Percentiles rank a stretch among this genome's conserved stretches.
phyloP scores from a whole-genome alignment of 2,113 vertebrate genomes.

The Synodontis membranacea region DNA sequence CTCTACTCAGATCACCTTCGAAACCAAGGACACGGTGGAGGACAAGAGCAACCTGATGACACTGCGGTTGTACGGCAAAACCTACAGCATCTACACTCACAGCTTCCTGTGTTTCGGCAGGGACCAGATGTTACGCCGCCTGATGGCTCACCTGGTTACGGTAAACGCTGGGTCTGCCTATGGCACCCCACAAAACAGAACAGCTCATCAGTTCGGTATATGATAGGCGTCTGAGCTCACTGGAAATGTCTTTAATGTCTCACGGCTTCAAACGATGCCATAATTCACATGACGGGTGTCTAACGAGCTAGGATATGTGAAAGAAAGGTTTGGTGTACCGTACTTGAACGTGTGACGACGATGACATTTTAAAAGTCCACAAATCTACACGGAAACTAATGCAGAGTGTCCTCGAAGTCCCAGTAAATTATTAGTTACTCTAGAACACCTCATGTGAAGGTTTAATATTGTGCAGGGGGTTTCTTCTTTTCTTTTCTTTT shows the following conservation, averaged over 20 bases:
- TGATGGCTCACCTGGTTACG: slow-evolving; percentile 80
- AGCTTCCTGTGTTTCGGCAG: slow-evolving; percentile 93
- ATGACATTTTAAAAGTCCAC: not conserved
- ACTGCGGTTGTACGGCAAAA: slow-evolving; percentile 81
- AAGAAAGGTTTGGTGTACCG: not conserved
- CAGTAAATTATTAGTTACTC: not conserved
- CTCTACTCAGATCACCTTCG: slow-evolving; percentile 95
- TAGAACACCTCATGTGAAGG: not conserved
- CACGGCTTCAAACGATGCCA: no score
- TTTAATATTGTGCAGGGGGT: no score
- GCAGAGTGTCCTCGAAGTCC: not conserved
- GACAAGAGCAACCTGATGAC: slow-evolving; percentile 64
- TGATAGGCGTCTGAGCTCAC: not conserved
- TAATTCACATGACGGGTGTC: not conserved
- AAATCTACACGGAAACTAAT: no score
- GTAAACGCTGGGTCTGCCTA: slow-evolving; percentile 63
- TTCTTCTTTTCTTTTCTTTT: no score
- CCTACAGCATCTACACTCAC: slow-evolving; percentile 88
- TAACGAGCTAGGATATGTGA: not conserved
- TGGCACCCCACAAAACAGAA: no score
- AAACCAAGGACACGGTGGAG: slow-evolving; percentile 71
- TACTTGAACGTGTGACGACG: not conserved
- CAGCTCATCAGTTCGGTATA: no score
- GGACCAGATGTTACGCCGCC: slow-evolving; percentile 81
- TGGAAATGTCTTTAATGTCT: not conserved